phyloP scores from a whole-genome alignment of 37 sponge, comb jelly and placozoan genomes.

The Beroe ovata region DNA sequence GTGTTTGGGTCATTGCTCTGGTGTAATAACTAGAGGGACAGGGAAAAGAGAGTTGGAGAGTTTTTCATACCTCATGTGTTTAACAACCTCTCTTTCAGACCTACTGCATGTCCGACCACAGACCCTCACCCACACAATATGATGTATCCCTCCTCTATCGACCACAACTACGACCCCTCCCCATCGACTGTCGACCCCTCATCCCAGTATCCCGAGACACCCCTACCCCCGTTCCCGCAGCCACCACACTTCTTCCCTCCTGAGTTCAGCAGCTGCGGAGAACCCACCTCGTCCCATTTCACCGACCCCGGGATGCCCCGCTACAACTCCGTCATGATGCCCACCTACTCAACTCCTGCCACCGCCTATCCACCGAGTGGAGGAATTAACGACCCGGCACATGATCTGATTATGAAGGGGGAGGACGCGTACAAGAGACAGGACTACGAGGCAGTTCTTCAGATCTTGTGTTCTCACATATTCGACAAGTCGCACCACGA shows the following conservation, averaged over 20 bases:
- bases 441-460: constrained; percentile 1
- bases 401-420: constrained; percentile 11
- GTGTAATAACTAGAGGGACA: too few species aligned
- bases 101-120: too few species aligned
- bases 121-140: too few species aligned
- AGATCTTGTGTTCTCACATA: constrained; percentile 3
- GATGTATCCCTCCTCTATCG: not conserved
- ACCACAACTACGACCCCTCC: not conserved
- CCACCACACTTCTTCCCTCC: not conserved
- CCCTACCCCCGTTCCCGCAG: not conserved
- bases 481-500: constrained; percentile 61
- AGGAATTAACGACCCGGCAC: too few species aligned
- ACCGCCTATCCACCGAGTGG: too few species aligned
- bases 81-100: too few species aligned
- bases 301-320: too few species aligned
- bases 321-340: too few species aligned
- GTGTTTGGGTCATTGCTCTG: too few species aligned
- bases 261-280: constrained; percentile 24
- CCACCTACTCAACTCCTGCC: too few species aligned
- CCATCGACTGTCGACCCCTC: not conserved
- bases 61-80: too few species aligned
- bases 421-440: constrained; percentile 65
- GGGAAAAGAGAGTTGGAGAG: too few species aligned
- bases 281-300: not conserved
- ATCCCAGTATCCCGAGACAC: not conserved